These are phyloP conservation scores for Boleophthalmus pectinirostris DNA, from an alignment of 2,113 vertebrate species.

Conservation along the genomic window DNA sequence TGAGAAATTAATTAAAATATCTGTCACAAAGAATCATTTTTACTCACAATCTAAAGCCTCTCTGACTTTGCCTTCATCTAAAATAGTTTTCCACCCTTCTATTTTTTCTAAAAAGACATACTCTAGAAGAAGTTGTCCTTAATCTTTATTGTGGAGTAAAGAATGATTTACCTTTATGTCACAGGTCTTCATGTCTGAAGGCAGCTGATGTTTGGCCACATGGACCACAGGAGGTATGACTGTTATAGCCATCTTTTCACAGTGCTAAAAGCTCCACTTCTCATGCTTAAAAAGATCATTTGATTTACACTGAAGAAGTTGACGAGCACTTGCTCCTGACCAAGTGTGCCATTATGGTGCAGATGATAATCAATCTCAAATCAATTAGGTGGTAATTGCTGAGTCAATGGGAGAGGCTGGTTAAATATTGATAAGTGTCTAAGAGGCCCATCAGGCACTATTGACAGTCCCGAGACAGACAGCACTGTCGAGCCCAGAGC, in stretches of 20 bases:
- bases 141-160: neutral
- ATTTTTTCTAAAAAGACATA: too few species aligned
- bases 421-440: slow-evolving; percentile 88
- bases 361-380: slow-evolving; percentile 86
- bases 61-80: neutral
- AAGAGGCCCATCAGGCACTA: slow-evolving; percentile 81
- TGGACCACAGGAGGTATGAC: neutral
- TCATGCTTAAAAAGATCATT: slow-evolving; percentile 48
- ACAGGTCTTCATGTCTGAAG: neutral
- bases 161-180: neutral
- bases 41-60: neutral
- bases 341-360: slow-evolving; percentile 56
- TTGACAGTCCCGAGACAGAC: slow-evolving; percentile 80
- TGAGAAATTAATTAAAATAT: neutral
- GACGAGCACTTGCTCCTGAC: slow-evolving; percentile 55
- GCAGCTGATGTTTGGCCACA: neutral
- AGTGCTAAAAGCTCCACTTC: slow-evolving; percentile 5
- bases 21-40: neutral
- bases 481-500: slow-evolving; percentile 44
- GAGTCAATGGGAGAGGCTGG: slow-evolving; percentile 80
- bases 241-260: neutral
- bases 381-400: slow-evolving; percentile 86
- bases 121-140: neutral
- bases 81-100: neutral
- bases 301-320: slow-evolving; percentile 53